These are phyloP conservation scores for Cryptus viduatorius DNA, from an alignment of 2,888 invertebrate genomes.

Conservation along the genomic window DNA sequence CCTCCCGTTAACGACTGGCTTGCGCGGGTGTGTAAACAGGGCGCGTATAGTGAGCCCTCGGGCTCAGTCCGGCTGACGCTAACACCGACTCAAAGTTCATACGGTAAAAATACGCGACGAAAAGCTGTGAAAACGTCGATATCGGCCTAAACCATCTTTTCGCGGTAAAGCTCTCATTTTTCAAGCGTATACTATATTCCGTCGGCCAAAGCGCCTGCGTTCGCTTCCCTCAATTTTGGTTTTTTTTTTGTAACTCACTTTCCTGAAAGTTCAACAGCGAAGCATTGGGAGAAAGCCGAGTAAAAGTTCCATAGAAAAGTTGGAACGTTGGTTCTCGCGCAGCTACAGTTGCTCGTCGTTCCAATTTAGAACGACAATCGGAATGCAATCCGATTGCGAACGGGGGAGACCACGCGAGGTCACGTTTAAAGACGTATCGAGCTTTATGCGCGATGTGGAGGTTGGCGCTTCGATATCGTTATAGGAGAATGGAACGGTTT, in stretches of 20 bases:
- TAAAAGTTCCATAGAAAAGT: slow-evolving; percentile 42
- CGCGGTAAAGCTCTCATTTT: slow-evolving; percentile 32
- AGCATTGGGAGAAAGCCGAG: slow-evolving; percentile 2
- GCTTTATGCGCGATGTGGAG: neutral
- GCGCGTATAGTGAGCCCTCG: neutral
- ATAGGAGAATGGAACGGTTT: slow-evolving; percentile 5
- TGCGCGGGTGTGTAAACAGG: slow-evolving; percentile 24
- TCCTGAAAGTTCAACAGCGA: neutral
- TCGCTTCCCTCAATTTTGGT: neutral
- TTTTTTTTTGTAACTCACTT: neutral
- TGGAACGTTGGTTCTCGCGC: slow-evolving; percentile 2
- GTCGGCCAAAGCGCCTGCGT: slow-evolving; percentile 12
- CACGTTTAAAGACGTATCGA: slow-evolving; percentile 13
- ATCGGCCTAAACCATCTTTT: slow-evolving; percentile 48
- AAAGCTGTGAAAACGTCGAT: slow-evolving; percentile 61
- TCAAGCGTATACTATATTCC: slow-evolving; percentile 17
- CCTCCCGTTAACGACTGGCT: slow-evolving; percentile 40
- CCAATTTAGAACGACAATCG: slow-evolving; percentile 37
- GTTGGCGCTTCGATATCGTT: neutral
- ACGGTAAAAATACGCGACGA: slow-evolving; percentile 11
- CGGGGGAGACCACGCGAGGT: neutral
- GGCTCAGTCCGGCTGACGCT: neutral
- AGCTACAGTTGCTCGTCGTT: neutral
- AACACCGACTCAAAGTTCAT: slow-evolving; percentile 20
- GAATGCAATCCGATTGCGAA: slow-evolving; percentile 23